Base-by-base conservation (phyloP, 2,888 invertebrate genomes). In the Scaptomyza parva region DNA sequence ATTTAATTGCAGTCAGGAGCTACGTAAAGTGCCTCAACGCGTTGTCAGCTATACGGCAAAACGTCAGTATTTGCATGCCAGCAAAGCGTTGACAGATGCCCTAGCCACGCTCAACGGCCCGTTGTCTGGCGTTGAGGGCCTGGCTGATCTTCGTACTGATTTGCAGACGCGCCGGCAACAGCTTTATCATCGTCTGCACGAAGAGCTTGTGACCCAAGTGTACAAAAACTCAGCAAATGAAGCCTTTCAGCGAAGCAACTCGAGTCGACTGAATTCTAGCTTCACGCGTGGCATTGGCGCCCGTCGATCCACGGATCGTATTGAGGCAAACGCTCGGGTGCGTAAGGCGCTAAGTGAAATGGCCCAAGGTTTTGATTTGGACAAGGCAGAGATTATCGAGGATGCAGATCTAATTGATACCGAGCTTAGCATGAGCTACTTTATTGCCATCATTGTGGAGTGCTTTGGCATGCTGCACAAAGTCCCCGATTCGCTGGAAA, bases 1-100 rank as follows among this genome's bases (percentile, higher is more conserved):
- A 0, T 14, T 11, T 43, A 3, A 48, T 87, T 81, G 5, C 63
- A 96, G 96, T 74, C 96, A 96, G 89, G 94, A 95, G 86, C 92
- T 97, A 76, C 94, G 95, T 73, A 94, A 95, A 90, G 95, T 96
- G 61, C 95, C 96, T 44, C 94, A 94, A 62, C 93, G 94, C 81
- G 92, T 96, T 64, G 94, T 94, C 51, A 93, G 92, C 54, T 94
- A 94, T 85, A 92, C 96, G 70, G 91, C 93, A 8, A 94, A 94
- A 69, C 97, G 97, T 69, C 95, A 97, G 73, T 97, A 97, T 91
- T 92, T 97, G 63, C 96, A 95, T 88, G 97, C 97, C 24, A 97
- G 97, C n/a, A 94, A 95, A 87, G 93, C 96, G 0, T 92, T 97
- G 18, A 95, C 95, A 22, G 94, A 94, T 75, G 96, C 96, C 6